A percentile compares a stretch with the other conserved stretches of the same genome.
Evolutionary conservation across 2,113 vertebrate species (phyloP).

Genomic region (Xyrauchen texanus): DNA sequence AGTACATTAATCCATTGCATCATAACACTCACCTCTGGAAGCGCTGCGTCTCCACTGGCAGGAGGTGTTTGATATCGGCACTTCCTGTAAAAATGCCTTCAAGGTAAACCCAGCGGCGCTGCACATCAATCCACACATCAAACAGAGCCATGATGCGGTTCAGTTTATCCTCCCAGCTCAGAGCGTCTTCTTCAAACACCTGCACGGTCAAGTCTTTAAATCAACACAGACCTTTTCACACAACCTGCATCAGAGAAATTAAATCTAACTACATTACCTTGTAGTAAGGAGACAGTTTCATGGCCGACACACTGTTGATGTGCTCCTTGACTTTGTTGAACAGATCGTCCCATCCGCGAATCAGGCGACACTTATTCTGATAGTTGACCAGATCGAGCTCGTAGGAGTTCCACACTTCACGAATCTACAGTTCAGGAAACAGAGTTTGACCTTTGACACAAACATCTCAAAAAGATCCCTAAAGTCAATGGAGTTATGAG

Average conservation of each 20-base stretch:
- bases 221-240: background rate
- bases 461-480: too few species aligned
- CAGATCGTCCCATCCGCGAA: slow-evolving; percentile 98
- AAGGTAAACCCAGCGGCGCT: slow-evolving; percentile 96
- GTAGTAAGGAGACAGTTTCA: slow-evolving; percentile 97
- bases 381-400: slow-evolving; percentile 97
- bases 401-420: slow-evolving; percentile 97
- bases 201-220: slow-evolving; percentile 52
- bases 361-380: slow-evolving; percentile 97
- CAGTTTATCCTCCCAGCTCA: slow-evolving; percentile 98
- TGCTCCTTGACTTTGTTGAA: slow-evolving; percentile 99
- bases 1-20: background rate
- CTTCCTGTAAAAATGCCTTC: slow-evolving; percentile 98
- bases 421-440: slow-evolving; percentile 76
- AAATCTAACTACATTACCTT: slow-evolving; percentile 74
- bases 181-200: slow-evolving; percentile 98
- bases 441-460: background rate
- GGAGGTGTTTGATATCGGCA: slow-evolving; percentile 96
- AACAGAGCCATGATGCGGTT: slow-evolving; percentile 99
- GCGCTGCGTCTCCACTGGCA: slow-evolving; percentile 94
- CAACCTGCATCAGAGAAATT: too few species aligned
- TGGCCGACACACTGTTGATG: slow-evolving; percentile 97
- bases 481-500: background rate
- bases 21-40: slow-evolving; percentile 85
- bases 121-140: slow-evolving; percentile 99